Evolutionary conservation across 1,140 invertebrate genomes (phyloP), one percentile per base, ranked within the genome.

Genomic region (Drosophila obscura): DNA sequence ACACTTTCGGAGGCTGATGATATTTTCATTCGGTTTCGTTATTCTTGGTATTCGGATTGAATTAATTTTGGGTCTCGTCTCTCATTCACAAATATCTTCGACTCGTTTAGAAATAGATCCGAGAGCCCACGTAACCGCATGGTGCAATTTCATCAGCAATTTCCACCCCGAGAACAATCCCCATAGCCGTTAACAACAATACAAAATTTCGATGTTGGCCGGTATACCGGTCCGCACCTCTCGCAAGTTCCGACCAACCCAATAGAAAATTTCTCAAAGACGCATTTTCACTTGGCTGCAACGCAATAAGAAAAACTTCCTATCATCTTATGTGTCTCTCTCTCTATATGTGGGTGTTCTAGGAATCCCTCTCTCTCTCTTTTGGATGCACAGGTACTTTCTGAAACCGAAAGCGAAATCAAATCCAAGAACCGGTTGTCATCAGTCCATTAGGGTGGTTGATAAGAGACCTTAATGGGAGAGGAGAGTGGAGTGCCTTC

Each of bases 81-180:
- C 66, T 68, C 74, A 87, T 87, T 87, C 78, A 87, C 64, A 87
- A 76, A 63, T 74, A 74, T 66, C 53, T 43, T 55, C 56, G 77
- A 82, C 83, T 88, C 66, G 77, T 81, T 56, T 59, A 71, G 67
- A 75, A 74, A 49, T 58, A 74, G 72, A 74, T 43, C 53, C 43
- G 44, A 74, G 39, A 60, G 19, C 63, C 46, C 63, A 73, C 52
- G 82, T 59, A 87, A 87, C 8, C 49, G 39, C 62, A 66, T 60
- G 68, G 69, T 85, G 79, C 71, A 82, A 88, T 87, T 87, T 87
- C 82, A 69, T 87, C 82, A 87, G 83, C 81, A 5, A 4, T 13
- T 39, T 39, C 35, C 73, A 58, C 28, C 48, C 57, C 62, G 55
- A 72, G 76, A 68, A 62, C 62, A 78, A 43, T 26, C 22, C 41